Base-by-base conservation (phyloP, 2,888 invertebrate species). In the Aporophyla lueneburgensis region DNA sequence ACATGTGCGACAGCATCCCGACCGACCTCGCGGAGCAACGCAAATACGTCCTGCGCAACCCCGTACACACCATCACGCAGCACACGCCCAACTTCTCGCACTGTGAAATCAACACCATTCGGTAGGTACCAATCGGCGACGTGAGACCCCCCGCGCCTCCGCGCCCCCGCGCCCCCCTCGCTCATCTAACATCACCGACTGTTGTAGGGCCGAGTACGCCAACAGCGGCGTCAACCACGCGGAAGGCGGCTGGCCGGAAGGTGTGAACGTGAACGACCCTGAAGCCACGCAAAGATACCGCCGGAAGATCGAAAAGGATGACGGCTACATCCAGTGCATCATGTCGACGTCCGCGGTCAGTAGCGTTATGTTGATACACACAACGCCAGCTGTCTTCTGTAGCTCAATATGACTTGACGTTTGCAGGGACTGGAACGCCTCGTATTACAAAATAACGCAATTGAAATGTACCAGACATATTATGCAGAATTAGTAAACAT, bases 391-490 rank as follows among this genome's bases (percentile, higher is more conserved):
- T 53, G 9, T 19, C 40, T 21, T 56, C 24, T 6, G 7, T 16
- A 24, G 33, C 56, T 74, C 9, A 61, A 54, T 62, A 12, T 49
- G 58, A n/a, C 12, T 61, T 71, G n/a, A 49, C 33, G 1, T 76
- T 71, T 74, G 5, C 92, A 98, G 98, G 97, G 97, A 27, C 97
- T 98, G 97, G 99, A 99, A 90, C 98, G 98, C 90, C 98, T 97
- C 90, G 98, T 99, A 76, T 96, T 97, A 82, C 99, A 99, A 95
- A 99, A 99, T 94, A 99, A 99, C 94, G 98, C 99, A 0, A 97
- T 99, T 62, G 98, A 99, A 92, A 98, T 99, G 92, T 99, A 99
- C 93, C 98, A 98, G 91, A 98, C 98, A 85, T 99, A 99, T 94
- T 99, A 99, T 94, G 97, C 97, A 61, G 98, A 98, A 83, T 97